phyloP scores from a whole-genome alignment of 1,140 invertebrate species.

The Mesaphorura yosii region DNA sequence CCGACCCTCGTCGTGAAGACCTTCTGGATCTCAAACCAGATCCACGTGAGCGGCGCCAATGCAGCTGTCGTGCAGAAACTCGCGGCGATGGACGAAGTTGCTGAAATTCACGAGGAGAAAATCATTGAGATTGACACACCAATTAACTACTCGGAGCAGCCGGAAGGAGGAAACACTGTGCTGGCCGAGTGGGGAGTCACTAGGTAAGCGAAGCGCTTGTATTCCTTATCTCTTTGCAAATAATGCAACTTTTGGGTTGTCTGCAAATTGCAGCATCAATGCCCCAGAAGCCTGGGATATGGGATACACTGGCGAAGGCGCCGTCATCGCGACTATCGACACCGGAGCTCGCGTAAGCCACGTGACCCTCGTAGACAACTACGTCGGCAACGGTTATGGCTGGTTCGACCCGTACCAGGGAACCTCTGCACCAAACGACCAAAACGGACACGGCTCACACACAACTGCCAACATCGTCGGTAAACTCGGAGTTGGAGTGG shows the following conservation, averaged over 20 bases:
- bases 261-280: too few species aligned
- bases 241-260: too few species aligned
- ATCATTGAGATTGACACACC: not conserved
- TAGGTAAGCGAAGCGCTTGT: too few species aligned
- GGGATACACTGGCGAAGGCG: not conserved
- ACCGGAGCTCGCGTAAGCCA: slow-evolving; percentile 16
- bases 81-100: not conserved
- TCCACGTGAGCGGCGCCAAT: slow-evolving; percentile 1
- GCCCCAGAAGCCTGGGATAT: slow-evolving; percentile 6
- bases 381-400: not conserved
- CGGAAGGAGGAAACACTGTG: too few species aligned
- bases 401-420: slow-evolving; percentile 8
- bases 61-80: not conserved
- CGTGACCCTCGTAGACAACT: slow-evolving; percentile 1
- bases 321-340: slow-evolving; percentile 9
- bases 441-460: slow-evolving; percentile 19
- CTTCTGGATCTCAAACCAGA: slow-evolving; percentile 11
- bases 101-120: slow-evolving; percentile 1
- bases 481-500: slow-evolving; percentile 8
- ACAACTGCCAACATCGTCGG: slow-evolving; percentile 13
- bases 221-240: too few species aligned
- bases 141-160: not conserved
- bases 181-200: slow-evolving; percentile 11
- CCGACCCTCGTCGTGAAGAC: not conserved
- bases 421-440: slow-evolving; percentile 7